A percentile compares a stretch with the other conserved stretches of the same genome.
phyloP scores from a whole-genome alignment of 2,888 invertebrate species.

The Lingula anatina region DNA sequence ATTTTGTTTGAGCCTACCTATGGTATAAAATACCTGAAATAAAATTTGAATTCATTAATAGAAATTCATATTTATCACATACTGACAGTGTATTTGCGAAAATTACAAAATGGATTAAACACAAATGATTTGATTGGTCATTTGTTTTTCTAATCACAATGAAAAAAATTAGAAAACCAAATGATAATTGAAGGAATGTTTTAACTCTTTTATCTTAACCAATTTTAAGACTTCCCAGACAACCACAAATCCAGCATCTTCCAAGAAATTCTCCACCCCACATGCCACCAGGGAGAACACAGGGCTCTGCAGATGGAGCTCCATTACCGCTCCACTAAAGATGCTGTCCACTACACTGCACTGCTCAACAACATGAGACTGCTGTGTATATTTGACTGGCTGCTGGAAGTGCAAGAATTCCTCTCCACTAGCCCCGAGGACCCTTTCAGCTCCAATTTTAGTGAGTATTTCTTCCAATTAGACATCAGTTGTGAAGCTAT shows the following conservation, averaged over 20 bases:
- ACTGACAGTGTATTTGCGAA: too few species aligned
- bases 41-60: too few species aligned
- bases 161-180: too few species aligned
- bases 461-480: too few species aligned
- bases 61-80: too few species aligned
- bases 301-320: slow-evolving; percentile 55
- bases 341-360: slow-evolving; percentile 73
- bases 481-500: too few species aligned
- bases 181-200: too few species aligned
- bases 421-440: slow-evolving; percentile 56
- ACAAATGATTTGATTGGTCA: too few species aligned
- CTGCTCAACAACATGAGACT: slow-evolving; percentile 90
- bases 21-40: background rate
- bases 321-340: slow-evolving; percentile 59
- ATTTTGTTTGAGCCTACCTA: background rate
- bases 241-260: slow-evolving; percentile 80
- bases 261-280: slow-evolving; percentile 71
- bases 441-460: too few species aligned
- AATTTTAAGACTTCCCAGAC: slow-evolving; percentile 57
- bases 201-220: too few species aligned
- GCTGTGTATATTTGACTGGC: slow-evolving; percentile 91
- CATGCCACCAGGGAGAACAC: slow-evolving; percentile 12
- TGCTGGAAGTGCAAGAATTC: slow-evolving; percentile 78
- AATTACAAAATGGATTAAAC: too few species aligned
- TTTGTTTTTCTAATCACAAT: too few species aligned